phyloP scores from a whole-genome alignment of 2,113 vertebrate genomes.

The Semicossyphus pulcher region DNA sequence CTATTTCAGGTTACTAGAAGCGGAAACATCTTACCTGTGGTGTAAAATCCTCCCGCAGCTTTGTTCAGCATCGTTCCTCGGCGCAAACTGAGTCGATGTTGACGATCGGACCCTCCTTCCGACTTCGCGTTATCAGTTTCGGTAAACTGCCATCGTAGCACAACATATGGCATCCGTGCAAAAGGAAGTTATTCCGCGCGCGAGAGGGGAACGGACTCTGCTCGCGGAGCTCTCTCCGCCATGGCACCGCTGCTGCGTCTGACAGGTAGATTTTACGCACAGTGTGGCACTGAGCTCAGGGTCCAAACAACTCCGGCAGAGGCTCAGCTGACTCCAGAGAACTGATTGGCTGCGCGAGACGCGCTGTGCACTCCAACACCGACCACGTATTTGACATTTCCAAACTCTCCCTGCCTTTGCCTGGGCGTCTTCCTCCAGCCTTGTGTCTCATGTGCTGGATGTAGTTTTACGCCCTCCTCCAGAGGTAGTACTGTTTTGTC shows the following conservation, averaged over 20 bases:
- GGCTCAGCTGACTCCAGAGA: slow-evolving; percentile 39
- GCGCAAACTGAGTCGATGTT: slow-evolving; percentile 56
- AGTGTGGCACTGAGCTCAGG: slow-evolving; percentile 47
- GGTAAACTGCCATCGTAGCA: slow-evolving; percentile 12
- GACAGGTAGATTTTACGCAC: slow-evolving; percentile 74
- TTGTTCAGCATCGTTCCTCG: slow-evolving; percentile 69
- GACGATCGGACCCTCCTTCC: slow-evolving; percentile 45
- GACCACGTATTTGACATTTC: slow-evolving; percentile 35
- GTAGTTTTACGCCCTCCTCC: slow-evolving; percentile 9
- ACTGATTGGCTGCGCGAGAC: slow-evolving; percentile 59
- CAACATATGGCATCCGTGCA: slow-evolving; percentile 24
- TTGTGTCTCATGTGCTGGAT: slow-evolving; percentile 3
- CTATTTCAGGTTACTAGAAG: background rate
- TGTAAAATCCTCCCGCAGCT: slow-evolving; percentile 58
- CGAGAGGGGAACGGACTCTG: slow-evolving; percentile 25
- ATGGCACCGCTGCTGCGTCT: slow-evolving; percentile 59
- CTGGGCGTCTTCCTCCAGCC: slow-evolving; percentile 20
- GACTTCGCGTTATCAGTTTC: slow-evolving; percentile 54
- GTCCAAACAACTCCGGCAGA: slow-evolving; percentile 57
- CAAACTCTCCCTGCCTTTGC: slow-evolving; percentile 25
- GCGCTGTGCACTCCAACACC: slow-evolving; percentile 42
- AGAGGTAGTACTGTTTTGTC: slow-evolving; percentile 9
- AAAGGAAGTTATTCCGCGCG: slow-evolving; percentile 33
- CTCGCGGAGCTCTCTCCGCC: slow-evolving; percentile 32
- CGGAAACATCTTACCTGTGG: slow-evolving; percentile 63